Conservation (phyloP, 2,888 invertebrate species). For the Blomia tropicalis region DNA sequence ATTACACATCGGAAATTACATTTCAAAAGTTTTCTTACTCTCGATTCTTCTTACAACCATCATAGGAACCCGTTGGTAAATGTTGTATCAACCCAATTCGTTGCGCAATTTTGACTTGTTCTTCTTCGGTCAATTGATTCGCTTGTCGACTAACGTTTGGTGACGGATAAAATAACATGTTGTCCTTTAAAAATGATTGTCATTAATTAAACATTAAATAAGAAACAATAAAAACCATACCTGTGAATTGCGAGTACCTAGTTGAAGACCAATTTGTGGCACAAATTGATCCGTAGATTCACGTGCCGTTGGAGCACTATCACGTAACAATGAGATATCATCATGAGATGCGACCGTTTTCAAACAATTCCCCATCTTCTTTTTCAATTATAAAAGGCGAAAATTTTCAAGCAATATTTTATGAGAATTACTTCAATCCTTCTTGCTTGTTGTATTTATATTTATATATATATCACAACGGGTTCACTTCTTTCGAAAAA, state of each 20-base stretch:
- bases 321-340: conserved; percentile 38
- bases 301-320: conserved; percentile 32
- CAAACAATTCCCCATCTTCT: conserved; percentile 40
- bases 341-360: conserved; percentile 36
- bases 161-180: conserved; percentile 43
- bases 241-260: conserved; percentile 2
- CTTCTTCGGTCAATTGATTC: conserved; percentile 54
- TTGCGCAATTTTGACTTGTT: conserved; percentile 69
- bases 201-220: not conserved
- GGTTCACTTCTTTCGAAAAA: too few species aligned
- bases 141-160: conserved; percentile 47
- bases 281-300: conserved; percentile 26
- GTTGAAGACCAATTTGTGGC: not conserved
- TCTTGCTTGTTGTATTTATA: too few species aligned
- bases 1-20: conserved; percentile 4
- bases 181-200: conserved; percentile 4
- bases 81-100: conserved; percentile 72
- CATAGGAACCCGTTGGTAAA: conserved; percentile 65
- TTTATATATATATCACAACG: too few species aligned
- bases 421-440: too few species aligned
- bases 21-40: conserved; percentile 42
- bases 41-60: conserved; percentile 58
- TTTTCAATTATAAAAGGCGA: too few species aligned
- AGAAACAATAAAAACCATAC: not conserved
- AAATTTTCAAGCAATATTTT: too few species aligned